Percentiles rank a stretch among this genome's conserved stretches.
Conservation (phyloP, 2,797 vertebrate genomes). For the Staurois parvus region DNA sequence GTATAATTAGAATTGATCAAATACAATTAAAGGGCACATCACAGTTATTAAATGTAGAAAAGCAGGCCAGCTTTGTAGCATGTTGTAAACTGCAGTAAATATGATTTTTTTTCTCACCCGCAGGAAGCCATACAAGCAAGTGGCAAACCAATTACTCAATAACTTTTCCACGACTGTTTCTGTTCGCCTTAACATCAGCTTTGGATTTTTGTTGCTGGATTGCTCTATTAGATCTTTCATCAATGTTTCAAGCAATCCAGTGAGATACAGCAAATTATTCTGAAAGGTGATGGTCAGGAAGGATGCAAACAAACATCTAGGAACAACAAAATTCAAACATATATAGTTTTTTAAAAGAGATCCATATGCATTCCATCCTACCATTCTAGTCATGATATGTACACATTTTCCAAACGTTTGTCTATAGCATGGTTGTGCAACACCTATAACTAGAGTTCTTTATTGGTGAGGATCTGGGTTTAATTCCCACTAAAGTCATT, state of each 20-base stretch:
- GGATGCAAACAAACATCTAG: conserved; percentile 89
- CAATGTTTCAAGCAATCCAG: conserved; percentile 88
- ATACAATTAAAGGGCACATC: background rate
- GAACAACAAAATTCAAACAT: conserved; percentile 14
- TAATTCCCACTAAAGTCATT: too few species aligned
- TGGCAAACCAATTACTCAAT: conserved; percentile 97
- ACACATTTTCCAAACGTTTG: too few species aligned
- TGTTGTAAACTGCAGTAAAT: too few species aligned
- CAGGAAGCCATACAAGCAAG: conserved; percentile 94
- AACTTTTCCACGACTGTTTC: conserved; percentile 94
- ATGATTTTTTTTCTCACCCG: conserved; percentile 76
- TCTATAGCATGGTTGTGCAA: too few species aligned
- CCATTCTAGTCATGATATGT: background rate
- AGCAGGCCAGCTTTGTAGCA: too few species aligned
- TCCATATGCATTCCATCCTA: background rate
- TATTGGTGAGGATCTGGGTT: too few species aligned
- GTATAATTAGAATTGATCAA: background rate
- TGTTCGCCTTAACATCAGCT: conserved; percentile 90
- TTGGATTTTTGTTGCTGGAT: conserved; percentile 86
- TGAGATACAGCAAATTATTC: conserved; percentile 89
- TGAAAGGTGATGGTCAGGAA: conserved; percentile 91
- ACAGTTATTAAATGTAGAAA: too few species aligned
- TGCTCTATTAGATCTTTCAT: conserved; percentile 89
- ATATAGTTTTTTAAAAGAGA: background rate
- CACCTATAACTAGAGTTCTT: too few species aligned